Percentiles rank a stretch among this genome's conserved stretches.
Conservation (phyloP, 1,140 invertebrate genomes). For the Lordiphosa collinella region DNA sequence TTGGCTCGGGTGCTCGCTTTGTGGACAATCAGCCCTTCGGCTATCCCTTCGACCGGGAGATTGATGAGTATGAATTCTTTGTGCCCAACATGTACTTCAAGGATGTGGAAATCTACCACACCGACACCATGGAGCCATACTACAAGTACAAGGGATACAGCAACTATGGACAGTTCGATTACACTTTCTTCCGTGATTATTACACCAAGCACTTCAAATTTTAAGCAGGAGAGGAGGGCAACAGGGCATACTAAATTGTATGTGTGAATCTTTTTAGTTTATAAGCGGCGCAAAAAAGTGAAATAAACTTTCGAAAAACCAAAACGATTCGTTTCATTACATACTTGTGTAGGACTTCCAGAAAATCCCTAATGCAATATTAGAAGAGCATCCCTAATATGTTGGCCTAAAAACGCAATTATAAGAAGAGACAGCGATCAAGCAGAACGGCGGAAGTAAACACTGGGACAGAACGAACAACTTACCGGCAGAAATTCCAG, state of each 20-base stretch:
- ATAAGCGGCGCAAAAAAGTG: slow-evolving; percentile 62
- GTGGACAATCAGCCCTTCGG: slow-evolving; percentile 71
- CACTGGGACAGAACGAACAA: too few species aligned
- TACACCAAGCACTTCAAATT: slow-evolving; percentile 65
- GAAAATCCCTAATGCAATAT: too few species aligned
- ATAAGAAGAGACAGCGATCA: too few species aligned
- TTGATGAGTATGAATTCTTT: slow-evolving; percentile 78
- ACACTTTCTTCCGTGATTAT: slow-evolving; percentile 62
- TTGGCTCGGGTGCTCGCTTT: slow-evolving; percentile 63
- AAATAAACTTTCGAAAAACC: slow-evolving; percentile 59
- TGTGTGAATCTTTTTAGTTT: slow-evolving; percentile 27
- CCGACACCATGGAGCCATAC: slow-evolving; percentile 58
- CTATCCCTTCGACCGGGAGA: slow-evolving; percentile 80
- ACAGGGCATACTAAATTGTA: neutral
- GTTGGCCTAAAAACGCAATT: too few species aligned
- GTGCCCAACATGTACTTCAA: slow-evolving; percentile 79
- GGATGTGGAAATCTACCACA: slow-evolving; percentile 68
- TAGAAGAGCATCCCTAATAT: too few species aligned
- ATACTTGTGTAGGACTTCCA: too few species aligned
- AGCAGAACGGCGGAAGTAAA: too few species aligned
- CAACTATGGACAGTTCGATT: slow-evolving; percentile 62
- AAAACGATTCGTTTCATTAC: too few species aligned
- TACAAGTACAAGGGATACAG: slow-evolving; percentile 62
- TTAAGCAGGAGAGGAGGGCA: slow-evolving; percentile 2
- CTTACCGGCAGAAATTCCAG: too few species aligned